phyloP scores from a whole-genome alignment of 2,113 vertebrate genomes.

The Pogonocichla stellata region DNA sequence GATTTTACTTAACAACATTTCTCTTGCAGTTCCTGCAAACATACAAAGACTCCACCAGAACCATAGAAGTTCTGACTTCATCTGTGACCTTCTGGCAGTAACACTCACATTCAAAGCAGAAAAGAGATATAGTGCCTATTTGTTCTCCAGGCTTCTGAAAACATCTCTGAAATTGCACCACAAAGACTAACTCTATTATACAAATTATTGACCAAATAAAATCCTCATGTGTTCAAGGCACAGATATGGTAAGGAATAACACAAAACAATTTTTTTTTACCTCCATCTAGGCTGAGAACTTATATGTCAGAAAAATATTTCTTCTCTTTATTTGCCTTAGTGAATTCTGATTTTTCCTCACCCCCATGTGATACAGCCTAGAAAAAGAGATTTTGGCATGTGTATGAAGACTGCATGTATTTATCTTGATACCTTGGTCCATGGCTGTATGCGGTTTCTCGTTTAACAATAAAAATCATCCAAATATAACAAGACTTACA shows the following conservation, averaged over 20 bases:
- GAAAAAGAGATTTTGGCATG: neutral
- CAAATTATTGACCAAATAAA: constrained; percentile 1
- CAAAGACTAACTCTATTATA: neutral
- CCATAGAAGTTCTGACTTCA: neutral
- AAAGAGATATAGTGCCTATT: neutral
- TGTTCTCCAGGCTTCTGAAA: neutral
- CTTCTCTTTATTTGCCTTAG: neutral
- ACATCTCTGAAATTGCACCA: neutral
- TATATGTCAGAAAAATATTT: neutral
- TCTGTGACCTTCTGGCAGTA: neutral
- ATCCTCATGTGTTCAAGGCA: neutral
- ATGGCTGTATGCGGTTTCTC: neutral
- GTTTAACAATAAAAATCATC: constrained; percentile 11
- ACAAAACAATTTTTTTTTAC: neutral
- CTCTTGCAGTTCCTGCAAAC: neutral
- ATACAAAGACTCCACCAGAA: neutral
- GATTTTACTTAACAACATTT: neutral
- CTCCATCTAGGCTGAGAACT: neutral
- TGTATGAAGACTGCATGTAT: neutral
- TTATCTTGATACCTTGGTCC: neutral
- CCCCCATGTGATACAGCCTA: neutral
- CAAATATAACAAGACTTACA: neutral
- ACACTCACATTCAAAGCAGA: neutral
- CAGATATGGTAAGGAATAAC: neutral
- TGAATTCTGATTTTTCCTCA: neutral